Evolutionary conservation across 1,140 invertebrate genomes (phyloP).

Genomic region (Caerostris darwini): DNA sequence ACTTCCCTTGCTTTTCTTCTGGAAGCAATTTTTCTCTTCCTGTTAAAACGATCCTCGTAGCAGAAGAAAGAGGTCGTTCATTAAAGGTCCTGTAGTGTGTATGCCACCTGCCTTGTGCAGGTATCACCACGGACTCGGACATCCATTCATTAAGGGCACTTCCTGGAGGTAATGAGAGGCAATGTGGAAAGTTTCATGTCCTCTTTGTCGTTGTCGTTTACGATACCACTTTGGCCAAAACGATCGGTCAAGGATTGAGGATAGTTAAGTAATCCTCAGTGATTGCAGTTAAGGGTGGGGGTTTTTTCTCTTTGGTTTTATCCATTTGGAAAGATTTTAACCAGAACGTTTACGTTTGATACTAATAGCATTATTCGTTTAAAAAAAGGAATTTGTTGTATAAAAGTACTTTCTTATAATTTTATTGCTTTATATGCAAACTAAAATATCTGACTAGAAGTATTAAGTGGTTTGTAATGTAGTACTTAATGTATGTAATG

Average conservation of each 20-base stretch:
- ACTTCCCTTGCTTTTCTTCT: neutral
- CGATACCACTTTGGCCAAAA: conserved; percentile 9
- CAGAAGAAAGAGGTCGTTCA: conserved; percentile 28
- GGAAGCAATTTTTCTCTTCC: conserved; percentile 59
- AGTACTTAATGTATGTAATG: too few species aligned
- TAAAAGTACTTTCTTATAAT: too few species aligned
- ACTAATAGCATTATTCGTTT: too few species aligned
- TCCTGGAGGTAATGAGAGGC: conserved; percentile 23
- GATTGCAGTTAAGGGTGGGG: neutral
- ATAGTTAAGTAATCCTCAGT: neutral
- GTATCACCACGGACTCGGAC: conserved; percentile 37
- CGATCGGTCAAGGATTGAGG: neutral
- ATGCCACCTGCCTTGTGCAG: conserved; percentile 58
- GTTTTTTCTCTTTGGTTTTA: too few species aligned
- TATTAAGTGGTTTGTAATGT: too few species aligned
- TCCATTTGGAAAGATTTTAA: too few species aligned
- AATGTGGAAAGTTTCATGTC: neutral
- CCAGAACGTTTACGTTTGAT: too few species aligned
- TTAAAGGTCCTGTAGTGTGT: conserved; percentile 32
- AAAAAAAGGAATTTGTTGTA: too few species aligned
- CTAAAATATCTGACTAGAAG: too few species aligned
- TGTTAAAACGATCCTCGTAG: conserved; percentile 30
- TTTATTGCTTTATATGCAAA: too few species aligned
- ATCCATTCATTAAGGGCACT: conserved; percentile 31
- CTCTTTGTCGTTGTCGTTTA: conserved; percentile 7